Conservation (phyloP, 2,113 vertebrate genomes). For the Microcebus tavaratra region DNA sequence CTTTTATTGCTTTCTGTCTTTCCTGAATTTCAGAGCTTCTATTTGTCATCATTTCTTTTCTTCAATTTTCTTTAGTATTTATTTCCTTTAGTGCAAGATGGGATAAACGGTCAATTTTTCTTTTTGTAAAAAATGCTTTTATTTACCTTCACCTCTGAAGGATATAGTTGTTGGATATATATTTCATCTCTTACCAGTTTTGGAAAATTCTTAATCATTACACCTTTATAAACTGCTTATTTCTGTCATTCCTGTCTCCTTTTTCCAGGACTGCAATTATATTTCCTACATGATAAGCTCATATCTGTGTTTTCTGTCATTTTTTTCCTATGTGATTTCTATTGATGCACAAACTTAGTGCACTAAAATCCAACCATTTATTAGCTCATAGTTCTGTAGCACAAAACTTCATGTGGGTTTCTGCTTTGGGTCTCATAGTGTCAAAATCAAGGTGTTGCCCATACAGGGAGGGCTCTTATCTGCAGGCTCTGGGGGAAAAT, state of each 20-base stretch:
- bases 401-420: neutral
- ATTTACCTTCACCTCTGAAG: neutral
- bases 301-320: neutral
- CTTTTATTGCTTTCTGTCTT: neutral
- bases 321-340: neutral
- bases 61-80: neutral
- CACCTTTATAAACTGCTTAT: neutral
- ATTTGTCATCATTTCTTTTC: neutral
- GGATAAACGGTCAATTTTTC: neutral
- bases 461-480: neutral
- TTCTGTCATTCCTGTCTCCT: neutral
- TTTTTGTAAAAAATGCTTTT: neutral
- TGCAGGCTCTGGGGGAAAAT: neutral
- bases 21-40: neutral
- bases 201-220: neutral
- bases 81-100: neutral
- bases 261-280: neutral
- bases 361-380: neutral
- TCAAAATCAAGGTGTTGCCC: slow-evolving; percentile 12
- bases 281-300: neutral
- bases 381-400: neutral
- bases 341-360: neutral
- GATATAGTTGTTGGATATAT: neutral
- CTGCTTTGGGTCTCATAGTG: neutral
- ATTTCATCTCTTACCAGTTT: neutral